These are phyloP conservation scores for Amblyteles armatorius DNA, from an alignment of 2,888 invertebrate genomes.

Conservation along the genomic window DNA sequence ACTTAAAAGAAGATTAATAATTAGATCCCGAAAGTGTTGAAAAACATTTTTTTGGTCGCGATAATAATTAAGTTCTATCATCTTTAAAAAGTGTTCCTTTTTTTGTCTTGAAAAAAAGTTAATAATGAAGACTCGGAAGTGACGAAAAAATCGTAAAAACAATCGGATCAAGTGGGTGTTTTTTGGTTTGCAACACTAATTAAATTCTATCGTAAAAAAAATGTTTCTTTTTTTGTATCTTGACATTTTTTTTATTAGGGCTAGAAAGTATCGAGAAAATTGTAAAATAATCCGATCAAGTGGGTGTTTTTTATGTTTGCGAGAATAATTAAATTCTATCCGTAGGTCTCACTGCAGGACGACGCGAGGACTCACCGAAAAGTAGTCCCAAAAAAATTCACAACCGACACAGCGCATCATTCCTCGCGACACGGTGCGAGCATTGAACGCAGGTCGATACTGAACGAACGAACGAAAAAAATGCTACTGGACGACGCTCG, in stretches of 20 bases:
- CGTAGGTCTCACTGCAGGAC: background rate
- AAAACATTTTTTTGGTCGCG: background rate
- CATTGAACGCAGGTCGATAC: slow-evolving; percentile 34
- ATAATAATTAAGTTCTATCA: no score
- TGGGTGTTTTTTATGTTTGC: background rate
- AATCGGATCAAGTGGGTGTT: no score
- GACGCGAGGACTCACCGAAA: slow-evolving; percentile 68
- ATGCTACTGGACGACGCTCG: slow-evolving; percentile 63
- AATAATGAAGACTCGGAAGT: background rate
- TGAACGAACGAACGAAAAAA: slow-evolving; percentile 46
- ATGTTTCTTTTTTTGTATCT: background rate
- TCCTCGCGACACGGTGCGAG: slow-evolving; percentile 28
- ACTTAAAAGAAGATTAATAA: background rate
- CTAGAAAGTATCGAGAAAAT: background rate
- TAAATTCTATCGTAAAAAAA: no score
- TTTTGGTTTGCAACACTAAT: no score
- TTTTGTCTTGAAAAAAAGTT: background rate
- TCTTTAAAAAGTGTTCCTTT: background rate
- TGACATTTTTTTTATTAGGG: background rate
- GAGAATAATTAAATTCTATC: background rate
- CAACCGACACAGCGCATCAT: slow-evolving; percentile 72
- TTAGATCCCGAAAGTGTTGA: background rate
- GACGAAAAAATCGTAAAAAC: background rate
- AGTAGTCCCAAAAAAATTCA: slow-evolving; percentile 65
- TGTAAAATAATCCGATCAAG: background rate